phyloP scores from a whole-genome alignment of 2,113 vertebrate species.

The Prionailurus viverrinus region DNA sequence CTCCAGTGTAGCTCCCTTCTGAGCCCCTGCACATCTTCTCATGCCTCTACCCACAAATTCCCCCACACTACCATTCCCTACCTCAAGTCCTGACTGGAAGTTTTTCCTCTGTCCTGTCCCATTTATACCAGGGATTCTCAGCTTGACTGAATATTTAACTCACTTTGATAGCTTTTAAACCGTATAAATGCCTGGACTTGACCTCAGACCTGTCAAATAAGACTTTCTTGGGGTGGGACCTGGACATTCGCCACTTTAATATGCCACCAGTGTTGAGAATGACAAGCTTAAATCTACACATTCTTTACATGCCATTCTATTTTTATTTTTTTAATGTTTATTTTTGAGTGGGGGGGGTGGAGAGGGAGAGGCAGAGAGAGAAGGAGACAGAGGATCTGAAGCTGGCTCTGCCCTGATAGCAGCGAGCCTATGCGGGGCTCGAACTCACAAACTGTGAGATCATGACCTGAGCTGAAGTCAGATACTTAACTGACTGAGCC shows the following conservation, averaged over 20 bases:
- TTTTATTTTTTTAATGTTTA: background rate
- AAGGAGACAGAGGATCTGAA: too few relatives aligned
- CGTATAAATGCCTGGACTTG: background rate
- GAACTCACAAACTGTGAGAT: too few relatives aligned
- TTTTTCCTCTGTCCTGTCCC: background rate
- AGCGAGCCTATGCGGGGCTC: too few relatives aligned
- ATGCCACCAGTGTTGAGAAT: background rate
- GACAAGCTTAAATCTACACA: background rate
- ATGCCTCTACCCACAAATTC: background rate
- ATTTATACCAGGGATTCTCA: background rate
- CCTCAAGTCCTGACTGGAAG: background rate
- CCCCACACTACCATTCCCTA: too few relatives aligned
- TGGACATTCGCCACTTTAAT: background rate
- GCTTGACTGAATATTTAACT: background rate
- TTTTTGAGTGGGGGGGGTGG: too few relatives aligned
- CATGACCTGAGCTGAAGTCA: too few relatives aligned
- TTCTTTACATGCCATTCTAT: background rate
- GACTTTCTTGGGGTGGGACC: background rate
- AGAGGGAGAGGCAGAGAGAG: too few relatives aligned
- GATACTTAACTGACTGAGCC: too few relatives aligned
- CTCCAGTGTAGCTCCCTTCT: background rate
- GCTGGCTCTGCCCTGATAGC: too few relatives aligned
- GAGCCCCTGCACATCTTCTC: background rate
- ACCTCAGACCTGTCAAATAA: background rate
- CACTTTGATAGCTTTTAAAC: background rate